A percentile compares a stretch with the other conserved stretches of the same genome.
Evolutionary conservation across 2,113 vertebrate species (phyloP).

Genomic region (Cryptomyrus ogoouensis): DNA sequence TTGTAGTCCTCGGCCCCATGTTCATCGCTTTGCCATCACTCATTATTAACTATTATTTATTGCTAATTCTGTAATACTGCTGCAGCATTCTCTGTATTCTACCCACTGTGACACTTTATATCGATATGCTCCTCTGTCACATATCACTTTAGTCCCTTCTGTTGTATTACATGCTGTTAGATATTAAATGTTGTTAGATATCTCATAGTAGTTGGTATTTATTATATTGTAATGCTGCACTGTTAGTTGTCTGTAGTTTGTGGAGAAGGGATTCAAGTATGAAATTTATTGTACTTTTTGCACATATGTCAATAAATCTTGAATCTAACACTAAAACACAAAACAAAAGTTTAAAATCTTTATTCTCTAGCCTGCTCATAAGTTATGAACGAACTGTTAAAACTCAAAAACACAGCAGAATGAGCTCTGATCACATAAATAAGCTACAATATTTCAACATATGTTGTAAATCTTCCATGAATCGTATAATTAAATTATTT

Average conservation of each 20-base stretch:
- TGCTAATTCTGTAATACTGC: background rate
- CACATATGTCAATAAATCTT: background rate
- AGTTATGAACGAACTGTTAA: background rate
- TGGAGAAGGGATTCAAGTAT: background rate
- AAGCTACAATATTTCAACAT: background rate
- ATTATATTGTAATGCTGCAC: background rate
- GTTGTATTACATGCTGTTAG: too few species aligned
- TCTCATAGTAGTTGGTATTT: background rate
- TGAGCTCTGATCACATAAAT: background rate
- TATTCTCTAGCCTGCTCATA: background rate
- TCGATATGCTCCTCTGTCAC: background rate
- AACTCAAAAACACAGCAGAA: background rate
- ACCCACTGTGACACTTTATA: background rate
- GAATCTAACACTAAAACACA: background rate
- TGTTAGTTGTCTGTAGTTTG: background rate
- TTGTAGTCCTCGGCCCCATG: background rate
- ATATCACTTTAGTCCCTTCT: background rate
- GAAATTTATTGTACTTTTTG: background rate
- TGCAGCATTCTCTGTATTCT: background rate
- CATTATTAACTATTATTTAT: background rate
- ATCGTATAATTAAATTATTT: background rate
- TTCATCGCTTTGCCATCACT: background rate
- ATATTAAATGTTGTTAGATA: background rate
- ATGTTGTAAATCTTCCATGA: background rate
- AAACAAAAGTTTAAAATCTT: background rate